These are phyloP conservation scores for Nezara viridula DNA, from an alignment of 2,888 invertebrate species.

Conservation along the genomic window DNA sequence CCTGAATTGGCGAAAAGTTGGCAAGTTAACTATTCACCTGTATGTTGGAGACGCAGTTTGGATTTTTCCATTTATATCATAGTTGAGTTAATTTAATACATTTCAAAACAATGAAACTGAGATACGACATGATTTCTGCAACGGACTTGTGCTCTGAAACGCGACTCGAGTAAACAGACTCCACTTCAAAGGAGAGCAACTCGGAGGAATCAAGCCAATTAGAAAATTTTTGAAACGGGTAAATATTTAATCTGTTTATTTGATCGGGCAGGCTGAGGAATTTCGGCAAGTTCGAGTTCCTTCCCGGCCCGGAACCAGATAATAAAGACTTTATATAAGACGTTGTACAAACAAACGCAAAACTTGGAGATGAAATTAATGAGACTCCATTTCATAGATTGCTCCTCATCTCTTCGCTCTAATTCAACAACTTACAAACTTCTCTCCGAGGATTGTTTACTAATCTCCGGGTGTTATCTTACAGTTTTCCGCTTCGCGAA, in stretches of 20 bases:
- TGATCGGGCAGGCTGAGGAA: constrained; percentile 20
- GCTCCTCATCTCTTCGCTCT: neutral
- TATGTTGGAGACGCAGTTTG: too few relatives aligned
- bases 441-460: neutral
- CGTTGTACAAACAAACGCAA: neutral
- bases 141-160: neutral
- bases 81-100: too few relatives aligned
- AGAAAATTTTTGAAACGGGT: constrained; percentile 42
- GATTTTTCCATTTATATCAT: too few relatives aligned
- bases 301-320: neutral
- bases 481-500: neutral
- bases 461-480: neutral
- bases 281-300: neutral
- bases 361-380: constrained; percentile 42
- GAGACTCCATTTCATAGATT: constrained; percentile 38
- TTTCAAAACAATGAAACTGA: neutral
- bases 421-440: neutral
- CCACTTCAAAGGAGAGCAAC: neutral
- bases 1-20: too few relatives aligned
- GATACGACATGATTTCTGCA: neutral
- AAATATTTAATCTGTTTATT: constrained; percentile 46
- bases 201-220: constrained; percentile 1
- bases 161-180: neutral
- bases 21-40: too few relatives aligned
- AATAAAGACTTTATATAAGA: constrained; percentile 24